phyloP scores from a whole-genome alignment of 1,140 invertebrate species.

The Leptinotarsa undecemlineata region DNA sequence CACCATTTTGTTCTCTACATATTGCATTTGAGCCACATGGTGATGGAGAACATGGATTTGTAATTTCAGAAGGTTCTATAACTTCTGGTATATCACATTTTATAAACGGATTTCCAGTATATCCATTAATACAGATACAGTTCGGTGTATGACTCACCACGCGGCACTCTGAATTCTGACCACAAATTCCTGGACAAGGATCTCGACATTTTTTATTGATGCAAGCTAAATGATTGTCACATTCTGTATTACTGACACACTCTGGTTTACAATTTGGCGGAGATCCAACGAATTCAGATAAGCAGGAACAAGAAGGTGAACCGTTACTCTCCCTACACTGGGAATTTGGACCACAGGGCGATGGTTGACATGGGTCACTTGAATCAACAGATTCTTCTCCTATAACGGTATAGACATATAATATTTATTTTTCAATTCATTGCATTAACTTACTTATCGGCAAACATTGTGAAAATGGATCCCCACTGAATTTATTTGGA shows the following conservation, averaged over 20 bases:
- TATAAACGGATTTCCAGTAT: constrained; percentile 66
- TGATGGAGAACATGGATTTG: constrained; percentile 65
- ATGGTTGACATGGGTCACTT: constrained; percentile 70
- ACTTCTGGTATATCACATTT: constrained; percentile 53
- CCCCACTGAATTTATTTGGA: constrained; percentile 62
- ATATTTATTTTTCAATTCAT: constrained; percentile 4
- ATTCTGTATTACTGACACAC: constrained; percentile 71
- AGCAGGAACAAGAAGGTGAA: constrained; percentile 69
- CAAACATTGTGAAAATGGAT: constrained; percentile 66
- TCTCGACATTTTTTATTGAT: constrained; percentile 67
- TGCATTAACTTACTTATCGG: constrained; percentile 54
- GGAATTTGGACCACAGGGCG: constrained; percentile 78
- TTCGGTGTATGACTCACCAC: constrained; percentile 67
- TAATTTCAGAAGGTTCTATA: constrained; percentile 28
- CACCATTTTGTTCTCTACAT: constrained; percentile 65
- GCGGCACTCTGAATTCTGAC: constrained; percentile 67
- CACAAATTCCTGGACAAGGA: constrained; percentile 69
- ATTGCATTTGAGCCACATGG: constrained; percentile 72
- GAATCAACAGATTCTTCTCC: constrained; percentile 44
- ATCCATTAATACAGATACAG: constrained; percentile 64
- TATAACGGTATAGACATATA: constrained; percentile 19
- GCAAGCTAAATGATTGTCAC: constrained; percentile 65
- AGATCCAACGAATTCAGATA: constrained; percentile 71
- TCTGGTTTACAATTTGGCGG: constrained; percentile 77
- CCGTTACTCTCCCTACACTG: constrained; percentile 68